A percentile compares a stretch with the other conserved stretches of the same genome.
Conservation (phyloP, 2,797 vertebrate species). For the Odontamblyopus rebecca region DNA sequence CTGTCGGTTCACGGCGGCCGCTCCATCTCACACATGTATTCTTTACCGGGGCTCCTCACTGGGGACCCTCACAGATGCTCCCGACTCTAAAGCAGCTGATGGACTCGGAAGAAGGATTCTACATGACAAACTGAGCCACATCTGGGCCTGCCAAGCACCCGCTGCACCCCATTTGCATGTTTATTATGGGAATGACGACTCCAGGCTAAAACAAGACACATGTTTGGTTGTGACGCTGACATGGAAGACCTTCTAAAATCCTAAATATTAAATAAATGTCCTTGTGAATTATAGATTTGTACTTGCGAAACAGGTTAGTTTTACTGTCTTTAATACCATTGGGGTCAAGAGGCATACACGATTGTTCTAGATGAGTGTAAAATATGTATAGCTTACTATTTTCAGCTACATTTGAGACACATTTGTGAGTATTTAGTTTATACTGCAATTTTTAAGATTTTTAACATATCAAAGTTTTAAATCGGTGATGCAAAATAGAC, state of each 20-base stretch:
- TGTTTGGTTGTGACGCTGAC: background rate
- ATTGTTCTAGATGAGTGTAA: background rate
- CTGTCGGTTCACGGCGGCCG: slow-evolving; percentile 36
- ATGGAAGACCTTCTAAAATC: background rate
- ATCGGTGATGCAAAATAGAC: too few species aligned
- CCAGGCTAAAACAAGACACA: background rate
- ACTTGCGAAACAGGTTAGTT: background rate
- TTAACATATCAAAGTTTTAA: too few species aligned
- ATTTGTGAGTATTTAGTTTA: too few species aligned
- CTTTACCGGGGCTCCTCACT: slow-evolving; percentile 59
- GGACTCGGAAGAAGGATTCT: slow-evolving; percentile 59
- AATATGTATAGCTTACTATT: too few species aligned
- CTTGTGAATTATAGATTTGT: background rate
- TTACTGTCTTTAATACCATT: background rate
- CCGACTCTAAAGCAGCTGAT: slow-evolving; percentile 49
- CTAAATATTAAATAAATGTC: slow-evolving; percentile 8
- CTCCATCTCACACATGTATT: slow-evolving; percentile 51
- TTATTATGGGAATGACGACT: background rate
- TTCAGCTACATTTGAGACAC: too few species aligned
- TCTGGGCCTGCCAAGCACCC: slow-evolving; percentile 44
- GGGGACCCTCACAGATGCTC: slow-evolving; percentile 54
- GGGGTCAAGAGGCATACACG: background rate
- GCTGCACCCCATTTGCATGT: slow-evolving; percentile 7
- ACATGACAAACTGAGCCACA: slow-evolving; percentile 57
- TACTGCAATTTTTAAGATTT: too few species aligned